Percentiles rank a stretch among this genome's conserved stretches.
Conservation (phyloP, 2,797 vertebrate genomes). For the Mormyrus hasselquistii region DNA sequence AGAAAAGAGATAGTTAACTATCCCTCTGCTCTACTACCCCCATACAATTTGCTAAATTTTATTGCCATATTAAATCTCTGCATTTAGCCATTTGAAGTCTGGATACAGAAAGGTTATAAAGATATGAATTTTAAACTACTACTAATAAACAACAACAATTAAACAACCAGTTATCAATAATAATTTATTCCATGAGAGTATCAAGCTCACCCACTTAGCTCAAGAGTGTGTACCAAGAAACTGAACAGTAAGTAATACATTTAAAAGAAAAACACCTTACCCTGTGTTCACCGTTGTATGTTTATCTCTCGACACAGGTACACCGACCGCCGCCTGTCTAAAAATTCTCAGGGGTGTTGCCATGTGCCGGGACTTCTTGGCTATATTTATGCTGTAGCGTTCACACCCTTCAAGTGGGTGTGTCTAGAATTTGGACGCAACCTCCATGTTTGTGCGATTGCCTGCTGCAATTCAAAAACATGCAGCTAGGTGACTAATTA, state of each 20-base stretch:
- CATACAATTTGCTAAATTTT: neutral
- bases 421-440: neutral
- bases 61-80: neutral
- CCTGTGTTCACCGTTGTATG: neutral
- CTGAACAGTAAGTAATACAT: neutral
- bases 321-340: neutral
- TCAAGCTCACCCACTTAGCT: neutral
- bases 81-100: neutral
- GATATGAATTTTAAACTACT: neutral
- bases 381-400: neutral
- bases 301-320: neutral
- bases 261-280: neutral
- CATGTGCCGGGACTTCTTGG: neutral
- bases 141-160: neutral
- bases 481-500: neutral
- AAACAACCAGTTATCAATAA: neutral
- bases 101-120: neutral
- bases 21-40: neutral
- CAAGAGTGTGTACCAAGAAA: neutral
- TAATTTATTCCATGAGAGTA: neutral
- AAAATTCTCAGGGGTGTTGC: neutral
- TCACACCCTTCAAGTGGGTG: neutral
- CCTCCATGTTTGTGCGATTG: neutral
- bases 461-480: neutral
- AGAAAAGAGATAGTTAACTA: neutral